Percentiles rank a stretch among this genome's conserved stretches.
Conservation (phyloP, 1,140 invertebrate genomes). For the Aphelinus certus region DNA sequence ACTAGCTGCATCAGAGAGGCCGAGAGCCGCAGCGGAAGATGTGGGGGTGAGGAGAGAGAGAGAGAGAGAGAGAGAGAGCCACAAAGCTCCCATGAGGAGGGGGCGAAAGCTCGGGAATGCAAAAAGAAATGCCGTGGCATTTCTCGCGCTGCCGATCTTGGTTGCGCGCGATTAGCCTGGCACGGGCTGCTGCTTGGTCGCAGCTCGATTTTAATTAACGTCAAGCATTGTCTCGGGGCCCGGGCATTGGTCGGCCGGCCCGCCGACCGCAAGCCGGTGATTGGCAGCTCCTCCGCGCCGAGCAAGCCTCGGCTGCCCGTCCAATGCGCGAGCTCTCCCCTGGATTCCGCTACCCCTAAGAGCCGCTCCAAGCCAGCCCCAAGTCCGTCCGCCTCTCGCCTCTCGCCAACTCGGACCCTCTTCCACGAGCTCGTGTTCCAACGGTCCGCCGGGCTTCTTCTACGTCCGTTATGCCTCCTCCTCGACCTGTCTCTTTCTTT, state of each 20-base stretch:
- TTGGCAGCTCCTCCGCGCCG: constrained; percentile 21
- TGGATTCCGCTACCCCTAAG: constrained; percentile 24
- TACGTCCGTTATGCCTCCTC: neutral
- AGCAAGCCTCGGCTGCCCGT: neutral
- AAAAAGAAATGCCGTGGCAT: too few species aligned
- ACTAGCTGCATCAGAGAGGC: too few species aligned
- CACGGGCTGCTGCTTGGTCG: neutral
- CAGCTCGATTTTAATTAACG: constrained; percentile 42
- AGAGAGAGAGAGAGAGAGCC: too few species aligned
- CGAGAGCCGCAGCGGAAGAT: too few species aligned
- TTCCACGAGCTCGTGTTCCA: neutral
- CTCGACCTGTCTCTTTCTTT: neutral
- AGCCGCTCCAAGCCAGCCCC: neutral
- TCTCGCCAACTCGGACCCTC: neutral
- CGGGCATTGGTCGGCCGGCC: neutral
- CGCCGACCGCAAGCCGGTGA: constrained; percentile 29
- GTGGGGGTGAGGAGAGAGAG: too few species aligned
- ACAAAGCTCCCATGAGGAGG: too few species aligned
- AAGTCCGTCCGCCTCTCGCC: neutral
- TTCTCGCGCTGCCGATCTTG: too few species aligned
- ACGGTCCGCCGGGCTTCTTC: too few species aligned
- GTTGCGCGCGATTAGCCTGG: constrained; percentile 19
- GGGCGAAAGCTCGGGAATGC: too few species aligned
- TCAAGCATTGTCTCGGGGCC: constrained; percentile 28
- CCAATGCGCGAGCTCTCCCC: too few species aligned